These are phyloP conservation scores for Imbricaverruca yamaguchii DNA, from an alignment of 2,888 invertebrate genomes.

Conservation along the genomic window DNA sequence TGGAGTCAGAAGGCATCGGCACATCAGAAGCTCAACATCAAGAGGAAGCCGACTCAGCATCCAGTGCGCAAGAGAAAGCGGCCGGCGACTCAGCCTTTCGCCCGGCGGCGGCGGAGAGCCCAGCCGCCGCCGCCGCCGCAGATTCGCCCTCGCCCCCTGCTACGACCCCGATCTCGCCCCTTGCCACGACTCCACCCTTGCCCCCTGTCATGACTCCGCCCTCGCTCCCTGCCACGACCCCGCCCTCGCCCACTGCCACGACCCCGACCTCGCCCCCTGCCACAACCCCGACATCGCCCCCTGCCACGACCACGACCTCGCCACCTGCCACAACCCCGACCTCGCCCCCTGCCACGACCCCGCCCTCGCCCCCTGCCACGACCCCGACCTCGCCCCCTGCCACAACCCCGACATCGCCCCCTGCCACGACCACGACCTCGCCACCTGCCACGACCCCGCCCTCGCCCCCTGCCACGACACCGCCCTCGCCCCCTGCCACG, in stretches of 20 bases:
- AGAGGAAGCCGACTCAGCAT: neutral
- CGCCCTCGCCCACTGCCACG: neutral
- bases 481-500: too few relatives aligned
- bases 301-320: too few relatives aligned
- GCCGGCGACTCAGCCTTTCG: neutral
- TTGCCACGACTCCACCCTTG: too few relatives aligned
- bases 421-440: too few relatives aligned
- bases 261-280: neutral
- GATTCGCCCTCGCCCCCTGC: too few relatives aligned
- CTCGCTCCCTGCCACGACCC: neutral
- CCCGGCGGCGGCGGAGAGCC: neutral
- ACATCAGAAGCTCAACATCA: neutral
- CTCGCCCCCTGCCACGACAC: too few relatives aligned
- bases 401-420: too few relatives aligned
- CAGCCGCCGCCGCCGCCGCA: neutral
- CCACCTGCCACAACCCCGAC: too few relatives aligned
- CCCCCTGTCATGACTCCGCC: neutral
- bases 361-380: slow-evolving; percentile 49
- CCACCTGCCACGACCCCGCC: too few relatives aligned
- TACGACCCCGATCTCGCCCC: too few relatives aligned
- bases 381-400: slow-evolving; percentile 39
- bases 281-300: too few relatives aligned
- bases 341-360: neutral
- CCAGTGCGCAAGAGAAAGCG: neutral
- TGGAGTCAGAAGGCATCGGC: too few relatives aligned